Evolutionary conservation across 2,797 vertebrate genomes (phyloP), one percentile per base, ranked within the genome.

Genomic region (Luscinia luscinia): DNA sequence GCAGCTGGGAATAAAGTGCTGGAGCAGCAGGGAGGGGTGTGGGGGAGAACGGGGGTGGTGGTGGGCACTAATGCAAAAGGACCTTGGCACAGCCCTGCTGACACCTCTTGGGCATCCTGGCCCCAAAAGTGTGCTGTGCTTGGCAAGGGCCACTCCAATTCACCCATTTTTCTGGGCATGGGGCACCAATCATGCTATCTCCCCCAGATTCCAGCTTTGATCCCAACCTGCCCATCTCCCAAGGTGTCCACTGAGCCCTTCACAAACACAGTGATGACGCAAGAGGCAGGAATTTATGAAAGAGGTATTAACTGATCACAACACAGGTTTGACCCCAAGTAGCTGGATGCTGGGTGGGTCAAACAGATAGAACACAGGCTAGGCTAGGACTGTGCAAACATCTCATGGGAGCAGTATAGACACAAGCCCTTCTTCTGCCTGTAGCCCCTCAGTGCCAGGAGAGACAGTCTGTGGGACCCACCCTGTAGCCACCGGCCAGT

Each of bases 231-330:
- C 85, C 79, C 69, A 73, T 94, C 79, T 94, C 66, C 69, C 0
- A 0, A 22, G 15, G 76, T 52, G 85, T 81, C 95, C 87, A 80
- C 66, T 1, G 0, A 89, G 78, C 89, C 82, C 82, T 94, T 92
- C 84, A 85, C 92, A 95, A 96, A 95, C 81, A 87, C 46, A 21
- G 36, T 0, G 0, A 75, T 95, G 92, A 94, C 19, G 5, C 87
- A 85, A 1, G 24, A 62, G 45, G 23, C 36, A 91, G 93, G 95
- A 86, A 95, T 96, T 96, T 96, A 95, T 88, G 79, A 46, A 92
- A 61, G 62, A 64, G 40, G 36, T 52, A 76, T 83, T 93, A 95
- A 87, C 54, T 22, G 40, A 84, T 62, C 34, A 4, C 2, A 20
- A 48, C 69, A 43, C 1, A 2, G 34, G 40, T 77, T 86, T 89